A percentile compares a stretch with the other conserved stretches of the same genome.
These are phyloP conservation scores for Lamproptera curius DNA, from an alignment of 2,888 invertebrate genomes.

Conservation along the genomic window DNA sequence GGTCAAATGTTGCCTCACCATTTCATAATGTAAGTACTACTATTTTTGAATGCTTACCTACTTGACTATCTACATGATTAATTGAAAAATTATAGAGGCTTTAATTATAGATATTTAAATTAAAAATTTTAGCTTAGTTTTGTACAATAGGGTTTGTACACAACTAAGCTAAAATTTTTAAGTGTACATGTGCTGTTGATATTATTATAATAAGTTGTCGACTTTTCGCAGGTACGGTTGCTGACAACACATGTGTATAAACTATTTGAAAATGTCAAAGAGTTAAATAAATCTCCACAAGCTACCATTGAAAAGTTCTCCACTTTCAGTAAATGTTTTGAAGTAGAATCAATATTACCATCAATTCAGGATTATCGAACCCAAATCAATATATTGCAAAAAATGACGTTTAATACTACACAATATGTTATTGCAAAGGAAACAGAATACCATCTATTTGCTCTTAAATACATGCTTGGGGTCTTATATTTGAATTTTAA, in stretches of 20 bases:
- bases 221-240: conserved; percentile 78
- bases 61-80: conserved; percentile 1
- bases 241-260: conserved; percentile 86
- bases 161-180: not conserved
- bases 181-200: not conserved
- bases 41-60: too few species aligned
- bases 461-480: conserved; percentile 89
- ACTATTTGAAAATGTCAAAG: conserved; percentile 78
- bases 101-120: not conserved
- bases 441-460: conserved; percentile 79
- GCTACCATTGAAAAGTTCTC: conserved; percentile 64
- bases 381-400: conserved; percentile 85
- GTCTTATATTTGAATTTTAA: conserved; percentile 92
- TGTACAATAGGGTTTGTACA: not conserved
- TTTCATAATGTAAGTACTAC: conserved; percentile 79
- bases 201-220: conserved; percentile 1
- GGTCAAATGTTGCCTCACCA: conserved; percentile 82
- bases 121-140: too few species aligned
- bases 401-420: conserved; percentile 81
- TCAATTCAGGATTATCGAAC: conserved; percentile 89
- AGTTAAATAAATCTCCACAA: conserved; percentile 58
- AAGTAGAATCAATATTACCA: conserved; percentile 84
- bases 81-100: not conserved
- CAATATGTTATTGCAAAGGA: conserved; percentile 76
- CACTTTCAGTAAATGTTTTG: conserved; percentile 82